Evolutionary conservation across 2,888 invertebrate species (phyloP), one percentile per base, ranked within the genome.

Genomic region (Oscheius myriophilus): DNA sequence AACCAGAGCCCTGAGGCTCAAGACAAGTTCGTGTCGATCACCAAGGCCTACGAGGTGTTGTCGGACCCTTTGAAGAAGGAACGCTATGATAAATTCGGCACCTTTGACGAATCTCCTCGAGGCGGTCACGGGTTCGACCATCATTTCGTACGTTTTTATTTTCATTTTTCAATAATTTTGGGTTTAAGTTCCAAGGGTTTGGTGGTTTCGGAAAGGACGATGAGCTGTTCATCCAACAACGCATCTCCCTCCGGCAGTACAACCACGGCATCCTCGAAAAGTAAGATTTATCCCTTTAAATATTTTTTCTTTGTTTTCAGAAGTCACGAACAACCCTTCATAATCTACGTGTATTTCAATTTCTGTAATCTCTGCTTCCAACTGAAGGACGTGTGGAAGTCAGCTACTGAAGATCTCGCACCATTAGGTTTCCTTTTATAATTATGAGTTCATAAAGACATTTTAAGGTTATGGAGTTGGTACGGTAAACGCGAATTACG

Each of bases 331-430:
- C 87, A 87, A 71, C 89, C 89, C 4, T 88, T 85, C 75, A 82
- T 89, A 16, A 79, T 89, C 18, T 89, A 88, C 70, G 87, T 86
- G 7, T 89, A 87, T 75, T 84, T 87, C 6, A 87, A 88, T 73
- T 88, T 88, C 80, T 89, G 89, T 72, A 87, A 87, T 69, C 82
- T 84, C 69, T 89, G 89, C 75, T 87, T 87, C 80, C 79, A 86
- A 39, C 81, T 88, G 43, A 88, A 88, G 70, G 84, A 82, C 11
- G 74, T 87, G 9, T 87, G 89, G 84, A 87, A 87, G 69, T 84
- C 86, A 55, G 86, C 88, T 12, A 82, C 87, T 14, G 80, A 83
- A 51, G 89, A 89, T 72, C 77, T 89, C 42, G 87, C 88, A 62
- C 84, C 83, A 46, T 79, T 88, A 33, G 89, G 88, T 88, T 76